phyloP scores from a whole-genome alignment of 2,113 vertebrate species.

The Castor canadensis region DNA sequence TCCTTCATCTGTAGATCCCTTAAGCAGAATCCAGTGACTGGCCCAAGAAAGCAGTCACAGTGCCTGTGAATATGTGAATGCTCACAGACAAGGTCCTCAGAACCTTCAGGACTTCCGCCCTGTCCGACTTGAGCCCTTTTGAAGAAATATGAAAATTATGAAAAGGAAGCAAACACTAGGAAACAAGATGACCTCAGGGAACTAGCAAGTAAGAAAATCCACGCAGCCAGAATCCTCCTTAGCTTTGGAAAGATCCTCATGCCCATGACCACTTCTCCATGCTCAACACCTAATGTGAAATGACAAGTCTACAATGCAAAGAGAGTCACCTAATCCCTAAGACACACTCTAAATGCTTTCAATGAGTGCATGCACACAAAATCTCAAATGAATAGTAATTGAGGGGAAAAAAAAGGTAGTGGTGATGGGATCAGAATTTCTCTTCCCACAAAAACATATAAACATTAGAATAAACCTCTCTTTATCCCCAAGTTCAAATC shows the following conservation, averaged over 20 bases:
- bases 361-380: background rate
- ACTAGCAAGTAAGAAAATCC: background rate
- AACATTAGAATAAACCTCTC: slow-evolving; percentile 72
- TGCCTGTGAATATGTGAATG: background rate
- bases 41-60: background rate
- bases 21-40: background rate
- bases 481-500: slow-evolving; percentile 66
- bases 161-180: background rate
- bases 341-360: background rate
- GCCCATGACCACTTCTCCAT: background rate
- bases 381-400: background rate
- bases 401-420: slow-evolving; percentile 37
- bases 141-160: background rate
- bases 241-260: background rate
- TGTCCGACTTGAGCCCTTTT: background rate
- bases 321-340: background rate
- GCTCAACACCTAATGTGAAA: background rate
- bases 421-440: slow-evolving; percentile 42
- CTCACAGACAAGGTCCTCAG: background rate
- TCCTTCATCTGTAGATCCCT: background rate
- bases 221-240: background rate
- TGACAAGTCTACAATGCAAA: background rate
- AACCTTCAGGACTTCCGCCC: background rate
- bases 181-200: background rate
- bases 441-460: slow-evolving; percentile 81